Percentiles rank a stretch among this genome's conserved stretches.
phyloP scores from a whole-genome alignment of 2,113 vertebrate species.

The Peromyscus leucopus region DNA sequence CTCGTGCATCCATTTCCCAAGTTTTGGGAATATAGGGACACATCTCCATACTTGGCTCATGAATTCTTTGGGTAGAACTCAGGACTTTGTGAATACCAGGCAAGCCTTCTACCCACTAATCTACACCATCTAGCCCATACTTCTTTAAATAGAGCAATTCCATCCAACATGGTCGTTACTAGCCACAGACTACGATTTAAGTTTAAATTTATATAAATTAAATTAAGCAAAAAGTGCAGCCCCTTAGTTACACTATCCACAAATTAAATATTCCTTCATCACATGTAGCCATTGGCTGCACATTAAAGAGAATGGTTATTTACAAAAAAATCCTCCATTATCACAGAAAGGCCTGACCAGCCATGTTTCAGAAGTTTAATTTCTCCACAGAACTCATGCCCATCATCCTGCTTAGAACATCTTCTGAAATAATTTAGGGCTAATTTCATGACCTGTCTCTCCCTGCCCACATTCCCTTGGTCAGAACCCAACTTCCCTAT shows the following conservation, averaged over 20 bases:
- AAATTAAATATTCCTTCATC: background rate
- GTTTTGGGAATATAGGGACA: background rate
- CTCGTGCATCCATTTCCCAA: background rate
- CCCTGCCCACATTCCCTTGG: accelerated
- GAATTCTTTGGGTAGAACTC: background rate
- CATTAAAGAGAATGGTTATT: background rate
- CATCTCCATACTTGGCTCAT: background rate
- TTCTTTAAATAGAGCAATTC: background rate
- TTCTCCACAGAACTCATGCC: background rate
- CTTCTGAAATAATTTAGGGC: background rate
- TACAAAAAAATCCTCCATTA: background rate
- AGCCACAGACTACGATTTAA: background rate
- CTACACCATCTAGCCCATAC: background rate
- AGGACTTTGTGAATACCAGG: background rate
- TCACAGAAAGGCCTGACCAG: background rate
- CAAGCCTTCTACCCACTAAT: background rate
- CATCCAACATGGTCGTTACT: background rate
- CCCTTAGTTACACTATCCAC: background rate
- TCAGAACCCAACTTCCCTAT: background rate
- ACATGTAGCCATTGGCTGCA: background rate
- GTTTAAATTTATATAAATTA: conserved; percentile 11
- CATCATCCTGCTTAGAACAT: background rate
- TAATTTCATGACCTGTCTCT: background rate
- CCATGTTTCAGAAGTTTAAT: background rate
- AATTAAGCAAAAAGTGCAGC: background rate